These are phyloP conservation scores for Malurus cyaneus DNA, from an alignment of 2,113 vertebrate species.

Conservation along the genomic window DNA sequence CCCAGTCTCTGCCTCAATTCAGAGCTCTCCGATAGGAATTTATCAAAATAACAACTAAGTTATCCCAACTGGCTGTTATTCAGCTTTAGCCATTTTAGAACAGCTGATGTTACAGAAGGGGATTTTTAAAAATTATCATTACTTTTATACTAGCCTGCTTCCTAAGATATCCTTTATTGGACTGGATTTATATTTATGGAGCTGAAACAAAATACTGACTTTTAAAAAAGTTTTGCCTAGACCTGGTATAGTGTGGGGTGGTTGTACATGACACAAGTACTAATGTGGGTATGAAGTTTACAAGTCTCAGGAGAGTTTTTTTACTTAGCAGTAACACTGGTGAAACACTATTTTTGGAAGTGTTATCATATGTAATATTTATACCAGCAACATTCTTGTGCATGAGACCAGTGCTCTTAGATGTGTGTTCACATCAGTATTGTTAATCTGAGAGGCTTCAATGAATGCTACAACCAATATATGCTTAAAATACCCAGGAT, in stretches of 20 bases:
- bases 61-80: background rate
- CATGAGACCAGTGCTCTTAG: background rate
- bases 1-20: background rate
- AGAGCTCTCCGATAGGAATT: background rate
- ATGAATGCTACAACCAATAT: background rate
- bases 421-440: background rate
- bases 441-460: background rate
- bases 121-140: no score
- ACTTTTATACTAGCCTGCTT: background rate
- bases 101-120: background rate
- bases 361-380: accelerated
- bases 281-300: background rate
- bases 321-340: background rate
- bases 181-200: background rate
- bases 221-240: background rate
- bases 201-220: background rate
- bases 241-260: background rate
- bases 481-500: background rate
- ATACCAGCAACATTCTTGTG: background rate
- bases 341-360: background rate
- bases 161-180: background rate
- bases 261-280: background rate
- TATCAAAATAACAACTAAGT: background rate
- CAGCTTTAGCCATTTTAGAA: background rate
- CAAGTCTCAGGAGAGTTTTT: background rate